Conservation (phyloP, 2,888 invertebrate genomes). For the Gnatocerus cornutus region DNA sequence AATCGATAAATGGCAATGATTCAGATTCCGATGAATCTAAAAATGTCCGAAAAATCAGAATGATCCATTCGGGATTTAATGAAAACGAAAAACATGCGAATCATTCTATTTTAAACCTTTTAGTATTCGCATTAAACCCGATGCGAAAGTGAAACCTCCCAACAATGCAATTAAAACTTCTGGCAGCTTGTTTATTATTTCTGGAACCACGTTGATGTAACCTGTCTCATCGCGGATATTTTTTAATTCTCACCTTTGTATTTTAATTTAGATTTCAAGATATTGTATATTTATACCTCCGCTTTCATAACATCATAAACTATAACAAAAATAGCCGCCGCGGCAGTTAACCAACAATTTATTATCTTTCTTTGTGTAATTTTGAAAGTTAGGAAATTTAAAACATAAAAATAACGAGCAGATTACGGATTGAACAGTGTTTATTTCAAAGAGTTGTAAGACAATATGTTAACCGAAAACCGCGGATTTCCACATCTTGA, state of each 20-base stretch:
- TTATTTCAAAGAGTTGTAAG: neutral
- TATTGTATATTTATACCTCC: constrained; percentile 12
- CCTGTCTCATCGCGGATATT: constrained; percentile 6
- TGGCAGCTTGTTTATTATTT: constrained; percentile 3
- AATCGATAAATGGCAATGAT: no score
- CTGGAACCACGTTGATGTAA: constrained; percentile 3
- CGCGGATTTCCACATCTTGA: neutral
- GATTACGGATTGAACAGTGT: constrained; percentile 2
- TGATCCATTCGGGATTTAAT: no score
- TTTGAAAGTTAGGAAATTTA: constrained; percentile 11
- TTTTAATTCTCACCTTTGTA: constrained; percentile 19
- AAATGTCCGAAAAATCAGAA: no score
- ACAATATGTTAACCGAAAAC: neutral
- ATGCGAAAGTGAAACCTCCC: no score
- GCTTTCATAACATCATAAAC: constrained; percentile 28
- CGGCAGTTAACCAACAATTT: constrained; percentile 24
- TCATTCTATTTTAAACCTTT: no score
- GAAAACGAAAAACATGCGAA: no score
- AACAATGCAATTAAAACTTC: neutral
- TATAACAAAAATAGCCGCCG: constrained; percentile 8
- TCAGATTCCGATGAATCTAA: no score
- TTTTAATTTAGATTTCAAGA: constrained; percentile 26
- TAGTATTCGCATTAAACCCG: no score
- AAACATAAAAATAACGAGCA: constrained; percentile 10
- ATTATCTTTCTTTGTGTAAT: constrained; percentile 22